Base-by-base conservation (phyloP, 2,888 invertebrate species). In the Lycocerus yunnanus region DNA sequence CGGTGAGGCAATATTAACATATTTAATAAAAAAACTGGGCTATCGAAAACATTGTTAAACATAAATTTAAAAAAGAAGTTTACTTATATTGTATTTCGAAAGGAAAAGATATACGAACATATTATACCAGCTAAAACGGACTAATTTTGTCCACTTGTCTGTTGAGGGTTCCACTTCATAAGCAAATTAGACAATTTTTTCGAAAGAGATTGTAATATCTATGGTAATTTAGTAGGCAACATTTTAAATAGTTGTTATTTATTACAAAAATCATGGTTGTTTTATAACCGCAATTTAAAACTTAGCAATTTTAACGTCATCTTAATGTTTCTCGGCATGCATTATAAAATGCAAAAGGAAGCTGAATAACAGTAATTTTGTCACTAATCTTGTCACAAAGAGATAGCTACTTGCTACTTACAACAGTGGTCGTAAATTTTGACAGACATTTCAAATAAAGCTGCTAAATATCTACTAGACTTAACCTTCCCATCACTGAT, bases 401-500 rank as follows among this genome's bases (percentile, higher is more conserved):
- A 76, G 75, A 74, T 78, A 72, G 69, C 74, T 73, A 74, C 74
- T 78, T 63, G 66, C 74, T 73, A 74, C 74, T 78, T 63, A 71
- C 66, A 66, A 68, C 69, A 73, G 68, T 58, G 73, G 72, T 67
- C 75, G 77, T 79, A 79, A 79, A 79, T 79, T 77, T 69, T 69
- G 68, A 61, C 73, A 72, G 75, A 77, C 77, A 18, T 75, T 60
- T 73, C 68, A 72, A 76, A 80, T 78, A 72, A 76, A 77, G 78
- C 78, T 77, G 80, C 78, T 79, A 80, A 76, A 78, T 78, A 77
- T 78, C 76, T 58, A 72, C 74, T 72, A 69, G 72, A 71, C 75
- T 73, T 69, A 73, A 76, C 71, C 69, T 71, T 73, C 68, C 70
- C 16, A 63, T 63, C n/a, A 13, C n/a, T 71, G 70, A 76, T 70